These are phyloP conservation scores for Neostethus bicornis DNA, from an alignment of 2,797 vertebrate genomes.

Conservation along the genomic window DNA sequence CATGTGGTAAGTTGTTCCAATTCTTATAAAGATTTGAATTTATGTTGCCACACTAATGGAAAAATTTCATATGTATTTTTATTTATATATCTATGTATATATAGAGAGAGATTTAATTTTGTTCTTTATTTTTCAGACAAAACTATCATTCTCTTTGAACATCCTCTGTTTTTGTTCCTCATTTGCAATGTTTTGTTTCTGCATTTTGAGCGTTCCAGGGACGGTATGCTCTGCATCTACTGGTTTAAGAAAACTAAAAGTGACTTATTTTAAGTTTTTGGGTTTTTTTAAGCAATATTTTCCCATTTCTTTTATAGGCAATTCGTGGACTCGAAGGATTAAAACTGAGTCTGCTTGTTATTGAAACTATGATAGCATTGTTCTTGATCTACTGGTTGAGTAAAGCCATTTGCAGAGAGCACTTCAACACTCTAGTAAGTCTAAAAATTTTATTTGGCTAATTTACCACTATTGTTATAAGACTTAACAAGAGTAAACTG, in stretches of 20 bases:
- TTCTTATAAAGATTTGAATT: not conserved
- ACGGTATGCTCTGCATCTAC: slow-evolving; percentile 5
- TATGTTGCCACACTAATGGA: not conserved
- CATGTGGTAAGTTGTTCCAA: slow-evolving; percentile 62
- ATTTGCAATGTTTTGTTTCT: not conserved
- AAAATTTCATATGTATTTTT: not conserved
- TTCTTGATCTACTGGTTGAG: slow-evolving; percentile 76
- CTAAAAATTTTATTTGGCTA: slow-evolving; percentile 4
- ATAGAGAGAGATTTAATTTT: not conserved
- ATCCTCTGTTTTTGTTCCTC: slow-evolving; percentile 75
- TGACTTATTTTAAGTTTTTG: not conserved
- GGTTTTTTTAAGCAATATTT: not conserved
- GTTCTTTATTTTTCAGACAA: slow-evolving; percentile 61
- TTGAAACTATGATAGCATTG: slow-evolving; percentile 57
- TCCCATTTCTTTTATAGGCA: slow-evolving; percentile 11
- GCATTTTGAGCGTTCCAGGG: fast-evolving
- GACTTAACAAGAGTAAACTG: not conserved
- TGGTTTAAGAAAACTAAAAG: fast-evolving
- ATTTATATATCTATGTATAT: not conserved
- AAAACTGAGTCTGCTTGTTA: slow-evolving; percentile 38
- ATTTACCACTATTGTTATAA: fast-evolving
- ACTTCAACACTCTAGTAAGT: slow-evolving; percentile 80
- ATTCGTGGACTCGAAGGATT: not conserved
- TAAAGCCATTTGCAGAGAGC: slow-evolving; percentile 74
- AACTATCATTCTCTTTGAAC: slow-evolving; percentile 76